A percentile compares a stretch with the other conserved stretches of the same genome.
Evolutionary conservation across 2,888 invertebrate genomes (phyloP).

Genomic region (Drosophila ochracea): DNA sequence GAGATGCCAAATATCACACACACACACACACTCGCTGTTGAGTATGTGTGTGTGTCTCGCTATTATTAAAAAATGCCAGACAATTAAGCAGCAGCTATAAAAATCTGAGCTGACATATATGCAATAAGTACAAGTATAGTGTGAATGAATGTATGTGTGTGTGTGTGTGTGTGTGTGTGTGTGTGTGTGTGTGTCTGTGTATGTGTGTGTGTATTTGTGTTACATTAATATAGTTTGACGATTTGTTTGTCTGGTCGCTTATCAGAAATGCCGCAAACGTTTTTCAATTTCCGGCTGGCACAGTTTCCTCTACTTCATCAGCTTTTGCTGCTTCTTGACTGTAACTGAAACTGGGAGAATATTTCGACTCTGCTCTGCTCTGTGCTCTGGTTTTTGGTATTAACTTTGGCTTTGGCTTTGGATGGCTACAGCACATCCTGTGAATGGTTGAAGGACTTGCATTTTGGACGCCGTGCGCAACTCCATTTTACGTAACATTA

Average conservation of each 20-base stretch:
- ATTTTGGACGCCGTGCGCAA: conserved; percentile 62
- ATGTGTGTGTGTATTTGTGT: not conserved
- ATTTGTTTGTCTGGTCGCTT: conserved; percentile 54
- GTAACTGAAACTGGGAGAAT: conserved; percentile 12
- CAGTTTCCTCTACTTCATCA: conserved; percentile 50
- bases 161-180: not conserved
- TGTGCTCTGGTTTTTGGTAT: not conserved
- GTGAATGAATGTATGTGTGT: not conserved
- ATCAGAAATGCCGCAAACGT: conserved; percentile 78
- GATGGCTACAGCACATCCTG: conserved; percentile 13
- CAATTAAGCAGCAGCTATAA: conserved; percentile 58
- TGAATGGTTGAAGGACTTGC: conserved; percentile 42
- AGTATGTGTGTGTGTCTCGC: conserved; percentile 11
- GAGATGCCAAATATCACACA: conserved; percentile 35
- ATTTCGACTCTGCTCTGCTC: not conserved
- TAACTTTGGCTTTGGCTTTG: conserved; percentile 13
- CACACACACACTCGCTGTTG: not conserved
- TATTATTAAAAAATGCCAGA: conserved; percentile 62
- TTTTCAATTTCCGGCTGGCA: conserved; percentile 79
- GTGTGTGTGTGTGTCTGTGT: not conserved
- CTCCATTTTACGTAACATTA: conserved; percentile 86
- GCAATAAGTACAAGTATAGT: not conserved
- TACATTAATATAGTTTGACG: conserved; percentile 34
- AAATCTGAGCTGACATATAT: conserved; percentile 24
- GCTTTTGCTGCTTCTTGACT: not conserved